Base-by-base conservation (phyloP, 2,888 invertebrate genomes). In the Tetragonisca angustula region DNA sequence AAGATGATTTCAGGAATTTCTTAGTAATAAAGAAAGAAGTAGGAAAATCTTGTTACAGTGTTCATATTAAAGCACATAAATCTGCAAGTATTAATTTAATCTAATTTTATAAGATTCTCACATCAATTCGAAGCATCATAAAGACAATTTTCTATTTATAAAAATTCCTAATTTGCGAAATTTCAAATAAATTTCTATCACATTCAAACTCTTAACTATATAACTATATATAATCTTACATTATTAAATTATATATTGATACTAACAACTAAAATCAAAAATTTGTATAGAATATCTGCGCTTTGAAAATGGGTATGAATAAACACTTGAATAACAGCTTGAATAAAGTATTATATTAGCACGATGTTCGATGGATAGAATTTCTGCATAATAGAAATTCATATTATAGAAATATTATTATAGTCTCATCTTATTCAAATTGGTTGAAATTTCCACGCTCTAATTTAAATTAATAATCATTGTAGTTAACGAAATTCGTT, bases 401-500 rank as follows among this genome's bases (percentile, higher is more conserved):
- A 36, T 13, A 32, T 52, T 52, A 64, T 19, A 19, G 19, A 19
- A n/a, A 43, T 52, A 36, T 32, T 50, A 73, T 64, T 64, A 17
- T 36, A 64, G 15, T 65, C 15, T 5, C 24, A 54, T 24, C 19
- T 64, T n/a, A 54, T 74, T 74, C 64, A 32, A 4, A 36, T 11
- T 64, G 11, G 24, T 64, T 52, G 36, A 64, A 65, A 64, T 74
- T 50, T 62, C 15, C 5, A 64, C 52, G 17, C 11, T 64, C 21
- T 24, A 64, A 36, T 50, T 24, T 74, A 36, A 64, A 64, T 65
- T 74, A 74, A 74, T 49, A 2, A 24, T 49, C 17, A 64, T 52
- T 32, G 32, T n/a, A 52, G 6, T 19, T 32, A n/a, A 19, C n/a
- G 36, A 59, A n/a, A 24, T 32, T 50, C 15, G 2, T 62, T 11